Evolutionary conservation across 2,113 vertebrate species (phyloP).

Genomic region (Perognathus longimembris): DNA sequence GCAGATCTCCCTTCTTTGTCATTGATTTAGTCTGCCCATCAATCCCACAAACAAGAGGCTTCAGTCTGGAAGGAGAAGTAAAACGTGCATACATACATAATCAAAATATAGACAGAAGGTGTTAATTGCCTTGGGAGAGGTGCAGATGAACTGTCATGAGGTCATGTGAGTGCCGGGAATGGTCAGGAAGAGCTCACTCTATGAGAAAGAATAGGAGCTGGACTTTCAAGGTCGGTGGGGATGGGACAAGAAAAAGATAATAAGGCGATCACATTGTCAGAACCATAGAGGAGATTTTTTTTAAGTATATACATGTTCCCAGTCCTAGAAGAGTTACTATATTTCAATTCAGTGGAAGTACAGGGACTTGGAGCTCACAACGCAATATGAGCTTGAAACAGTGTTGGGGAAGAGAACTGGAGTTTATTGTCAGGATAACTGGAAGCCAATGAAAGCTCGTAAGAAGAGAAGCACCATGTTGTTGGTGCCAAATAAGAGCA

Average conservation of each 20-base stretch:
- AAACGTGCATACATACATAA: constrained; percentile 3
- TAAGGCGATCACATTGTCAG: neutral
- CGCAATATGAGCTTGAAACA: neutral
- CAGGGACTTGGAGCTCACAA: neutral
- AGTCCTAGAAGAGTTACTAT: neutral
- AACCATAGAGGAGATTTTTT: neutral
- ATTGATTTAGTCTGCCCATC: neutral
- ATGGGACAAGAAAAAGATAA: neutral
- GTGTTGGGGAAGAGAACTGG: neutral
- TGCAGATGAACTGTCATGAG: constrained; percentile 39
- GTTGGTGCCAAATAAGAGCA: neutral
- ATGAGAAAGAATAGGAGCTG: neutral
- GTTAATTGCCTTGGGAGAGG: constrained; percentile 61
- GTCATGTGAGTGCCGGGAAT: neutral
- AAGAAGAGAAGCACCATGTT: neutral
- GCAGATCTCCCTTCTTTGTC: neutral
- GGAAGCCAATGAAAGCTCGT: neutral
- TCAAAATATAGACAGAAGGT: constrained; percentile 69
- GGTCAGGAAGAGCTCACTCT: constrained; percentile 32
- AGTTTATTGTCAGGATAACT: neutral
- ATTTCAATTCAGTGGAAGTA: neutral
- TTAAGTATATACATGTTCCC: neutral
- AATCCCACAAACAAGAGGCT: constrained; percentile 26
- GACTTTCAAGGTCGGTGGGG: neutral
- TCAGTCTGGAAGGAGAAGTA: constrained; percentile 17